Conservation (phyloP, 2,797 vertebrate species). For the Malurus splendens region DNA sequence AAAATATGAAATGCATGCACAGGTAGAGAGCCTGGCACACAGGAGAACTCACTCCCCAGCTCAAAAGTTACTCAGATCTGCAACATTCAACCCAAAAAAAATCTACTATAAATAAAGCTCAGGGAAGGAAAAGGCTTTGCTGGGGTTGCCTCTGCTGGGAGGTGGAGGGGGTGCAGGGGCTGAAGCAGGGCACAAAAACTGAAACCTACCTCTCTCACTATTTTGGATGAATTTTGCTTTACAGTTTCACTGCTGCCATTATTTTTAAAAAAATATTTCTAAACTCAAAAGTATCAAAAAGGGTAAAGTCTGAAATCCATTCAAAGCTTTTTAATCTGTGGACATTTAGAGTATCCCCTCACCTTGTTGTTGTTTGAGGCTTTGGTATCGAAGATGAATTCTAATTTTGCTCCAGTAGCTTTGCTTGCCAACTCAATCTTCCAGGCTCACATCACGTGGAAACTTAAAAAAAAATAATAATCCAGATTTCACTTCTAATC, state of each 20-base stretch:
- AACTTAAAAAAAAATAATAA: neutral
- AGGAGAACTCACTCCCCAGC: neutral
- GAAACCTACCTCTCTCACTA: neutral
- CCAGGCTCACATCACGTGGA: neutral
- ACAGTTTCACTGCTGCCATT: neutral
- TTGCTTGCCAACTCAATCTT: neutral
- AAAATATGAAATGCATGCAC: neutral
- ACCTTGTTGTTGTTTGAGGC: slow-evolving; percentile 3
- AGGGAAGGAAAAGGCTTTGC: neutral
- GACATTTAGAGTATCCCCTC: neutral
- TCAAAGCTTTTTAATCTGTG: neutral
- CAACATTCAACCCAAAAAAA: neutral
- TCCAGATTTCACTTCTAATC: slow-evolving; percentile 45
- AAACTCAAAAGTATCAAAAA: neutral
- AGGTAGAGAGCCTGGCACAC: fast-evolving
- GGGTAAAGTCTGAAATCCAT: neutral
- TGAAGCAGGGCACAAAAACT: neutral
- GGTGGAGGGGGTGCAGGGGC: neutral
- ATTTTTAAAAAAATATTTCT: neutral
- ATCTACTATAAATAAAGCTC: neutral
- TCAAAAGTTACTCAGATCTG: neutral
- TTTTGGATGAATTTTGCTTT: neutral
- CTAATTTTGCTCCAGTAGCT: neutral
- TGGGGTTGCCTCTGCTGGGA: neutral
- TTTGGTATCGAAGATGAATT: neutral